phyloP scores from a whole-genome alignment of 2,113 vertebrate species.

The Bagarius yarrelli region DNA sequence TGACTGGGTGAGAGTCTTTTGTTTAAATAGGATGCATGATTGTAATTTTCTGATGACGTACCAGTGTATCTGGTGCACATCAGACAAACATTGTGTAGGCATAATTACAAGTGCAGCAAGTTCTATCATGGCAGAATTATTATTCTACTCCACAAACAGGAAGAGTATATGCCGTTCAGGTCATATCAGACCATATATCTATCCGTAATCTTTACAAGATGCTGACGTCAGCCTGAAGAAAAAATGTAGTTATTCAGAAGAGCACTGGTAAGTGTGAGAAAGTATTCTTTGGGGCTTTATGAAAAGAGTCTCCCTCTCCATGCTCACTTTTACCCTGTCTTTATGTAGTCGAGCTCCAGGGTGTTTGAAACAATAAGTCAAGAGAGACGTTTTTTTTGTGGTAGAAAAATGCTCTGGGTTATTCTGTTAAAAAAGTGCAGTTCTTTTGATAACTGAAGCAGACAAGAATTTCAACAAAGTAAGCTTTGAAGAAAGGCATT shows the following conservation, averaged over 20 bases:
- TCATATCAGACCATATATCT: neutral
- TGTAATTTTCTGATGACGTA: no score
- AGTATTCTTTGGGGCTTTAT: slow-evolving; percentile 44
- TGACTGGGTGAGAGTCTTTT: no score
- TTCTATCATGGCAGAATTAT: neutral
- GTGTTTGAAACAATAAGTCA: slow-evolving; percentile 42
- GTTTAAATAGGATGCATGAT: no score
- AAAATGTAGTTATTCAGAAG: slow-evolving; percentile 47
- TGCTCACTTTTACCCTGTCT: neutral
- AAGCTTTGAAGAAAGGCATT: slow-evolving; percentile 4
- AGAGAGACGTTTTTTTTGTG: neutral
- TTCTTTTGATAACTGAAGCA: neutral
- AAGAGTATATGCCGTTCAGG: neutral
- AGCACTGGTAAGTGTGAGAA: slow-evolving; percentile 46
- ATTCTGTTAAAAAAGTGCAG: neutral
- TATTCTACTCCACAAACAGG: neutral
- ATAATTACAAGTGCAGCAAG: slow-evolving; percentile 2
- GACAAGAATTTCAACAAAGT: neutral
- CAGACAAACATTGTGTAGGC: neutral
- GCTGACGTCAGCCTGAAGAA: slow-evolving; percentile 18
- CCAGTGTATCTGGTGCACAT: no score
- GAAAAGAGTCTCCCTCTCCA: slow-evolving; percentile 34
- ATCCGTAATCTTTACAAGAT: neutral
- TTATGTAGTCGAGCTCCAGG: neutral
- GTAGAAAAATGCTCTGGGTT: neutral